Evolutionary conservation across 1,140 invertebrate species (phyloP), one percentile per base, ranked within the genome.

Genomic region (Diorhabda carinulata): DNA sequence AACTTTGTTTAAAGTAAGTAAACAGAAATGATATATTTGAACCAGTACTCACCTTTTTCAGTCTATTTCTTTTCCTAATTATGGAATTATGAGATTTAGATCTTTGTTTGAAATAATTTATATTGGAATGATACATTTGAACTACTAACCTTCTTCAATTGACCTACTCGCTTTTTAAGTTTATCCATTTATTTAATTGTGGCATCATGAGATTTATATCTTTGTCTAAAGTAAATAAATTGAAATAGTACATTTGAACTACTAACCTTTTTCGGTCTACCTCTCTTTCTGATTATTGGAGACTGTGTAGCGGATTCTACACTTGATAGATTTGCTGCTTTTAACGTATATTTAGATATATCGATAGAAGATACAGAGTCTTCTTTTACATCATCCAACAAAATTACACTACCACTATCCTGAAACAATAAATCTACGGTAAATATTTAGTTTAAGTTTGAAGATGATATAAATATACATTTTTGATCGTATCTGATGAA

Each of bases 371-470:
- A 56, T 41, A 44, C 9, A 10, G 41, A 8, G n/a, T 64, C 63
- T 10, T 77, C 73, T 47, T 72, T 63, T 6, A 43, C 44, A 8
- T 69, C 70, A 44, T 72, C 69, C 9, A 68, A 43, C 6, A 72
- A 10, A 61, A 70, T 74, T 10, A 67, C 61, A 61, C 67, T 71
- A 59, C 72, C 73, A 43, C 65, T 67, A 45, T 67, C 65, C 66
- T 74, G 71, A 41, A 70, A 75, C 65, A 67, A 69, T 10, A 72
- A 75, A 68, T 77, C 76, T 47, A 76, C 74, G 61, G 67, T 74
- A 5, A 74, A 72, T 3, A 70, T 64, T 40, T 25, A 25, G 1
- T 25, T 25, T 25, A 25, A 25, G 25, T 25, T 25, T 25, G 25
- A 25, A 25, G 25, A 25, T 25, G 25, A 25, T 25, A 25, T 25